A percentile compares a stretch with the other conserved stretches of the same genome.
Conservation (phyloP, 92 coral and sea anemone genomes). For the Montipora capitata region DNA sequence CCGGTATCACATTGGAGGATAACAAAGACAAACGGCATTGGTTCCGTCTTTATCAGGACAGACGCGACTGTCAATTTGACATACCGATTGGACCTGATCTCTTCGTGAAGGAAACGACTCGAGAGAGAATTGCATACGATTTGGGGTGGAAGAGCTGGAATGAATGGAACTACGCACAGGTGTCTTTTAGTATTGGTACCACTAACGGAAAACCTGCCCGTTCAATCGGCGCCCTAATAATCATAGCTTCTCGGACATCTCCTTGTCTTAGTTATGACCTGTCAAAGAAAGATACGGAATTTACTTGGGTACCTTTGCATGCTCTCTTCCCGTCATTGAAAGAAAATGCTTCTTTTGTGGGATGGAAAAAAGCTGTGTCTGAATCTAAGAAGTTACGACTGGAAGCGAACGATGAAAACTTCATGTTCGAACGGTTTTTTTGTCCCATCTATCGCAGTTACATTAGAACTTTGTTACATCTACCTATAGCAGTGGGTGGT, state of each 20-base stretch:
- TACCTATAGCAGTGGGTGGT: neutral
- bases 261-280: neutral
- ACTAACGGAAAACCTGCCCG: no score
- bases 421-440: slow-evolving; percentile 3
- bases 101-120: neutral
- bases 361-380: neutral
- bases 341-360: neutral
- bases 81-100: neutral
- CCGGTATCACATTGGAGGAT: neutral
- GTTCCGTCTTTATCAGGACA: neutral
- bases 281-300: neutral
- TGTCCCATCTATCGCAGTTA: neutral
- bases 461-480: slow-evolving; percentile 2
- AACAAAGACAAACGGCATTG: neutral
- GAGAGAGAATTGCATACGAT: neutral
- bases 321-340: neutral
- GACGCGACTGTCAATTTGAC: neutral
- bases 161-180: slow-evolving; percentile 1
- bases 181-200: neutral
- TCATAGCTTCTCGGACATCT: slow-evolving; percentile 4
- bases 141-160: neutral
- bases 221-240: no score
- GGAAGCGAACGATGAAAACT: neutral
- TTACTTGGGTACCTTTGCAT: neutral
- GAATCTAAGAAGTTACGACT: neutral